Percentiles rank a stretch among this genome's conserved stretches.
Evolutionary conservation across 2,888 invertebrate genomes (phyloP).

Genomic region (Drosophila paramelanica): DNA sequence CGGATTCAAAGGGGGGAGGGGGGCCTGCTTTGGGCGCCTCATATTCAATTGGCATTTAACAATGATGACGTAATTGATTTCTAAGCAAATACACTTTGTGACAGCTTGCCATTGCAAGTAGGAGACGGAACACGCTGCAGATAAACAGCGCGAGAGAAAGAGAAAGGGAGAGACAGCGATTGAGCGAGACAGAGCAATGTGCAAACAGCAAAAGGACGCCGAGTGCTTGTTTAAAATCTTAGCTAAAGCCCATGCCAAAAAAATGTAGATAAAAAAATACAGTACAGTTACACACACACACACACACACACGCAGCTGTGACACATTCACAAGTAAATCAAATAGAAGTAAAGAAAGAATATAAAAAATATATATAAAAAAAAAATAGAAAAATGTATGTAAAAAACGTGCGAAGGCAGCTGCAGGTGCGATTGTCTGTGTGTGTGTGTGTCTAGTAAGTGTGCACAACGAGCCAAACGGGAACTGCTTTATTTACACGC

Average conservation of each 20-base stretch:
- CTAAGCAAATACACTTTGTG: conserved; percentile 73
- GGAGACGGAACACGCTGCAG: background rate
- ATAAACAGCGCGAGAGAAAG: conserved; percentile 5
- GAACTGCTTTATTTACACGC: conserved; percentile 66
- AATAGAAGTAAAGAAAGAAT: conserved; percentile 46
- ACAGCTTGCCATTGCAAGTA: conserved; percentile 1
- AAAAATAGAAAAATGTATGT: conserved; percentile 20
- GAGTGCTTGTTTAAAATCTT: conserved; percentile 72
- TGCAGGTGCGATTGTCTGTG: conserved; percentile 36
- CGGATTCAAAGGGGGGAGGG: conserved; percentile 9
- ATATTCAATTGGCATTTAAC: conserved; percentile 70
- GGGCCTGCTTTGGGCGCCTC: conserved; percentile 1
- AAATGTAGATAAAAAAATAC: background rate
- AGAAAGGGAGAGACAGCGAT: conserved; percentile 11
- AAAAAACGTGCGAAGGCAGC: conserved; percentile 29
- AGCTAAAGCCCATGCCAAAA: conserved; percentile 38
- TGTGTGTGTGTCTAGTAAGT: conserved; percentile 17
- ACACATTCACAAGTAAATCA: conserved; percentile 49
- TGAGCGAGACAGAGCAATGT: conserved; percentile 27
- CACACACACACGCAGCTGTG: conserved; percentile 14
- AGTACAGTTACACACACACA: background rate
- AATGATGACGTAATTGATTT: conserved; percentile 82
- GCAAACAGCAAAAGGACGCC: conserved; percentile 55
- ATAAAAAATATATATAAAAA: conserved; percentile 8
- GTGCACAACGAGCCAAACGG: conserved; percentile 58